These are phyloP conservation scores for Pristiophorus japonicus DNA, from an alignment of 2,113 vertebrate genomes.

Conservation along the genomic window DNA sequence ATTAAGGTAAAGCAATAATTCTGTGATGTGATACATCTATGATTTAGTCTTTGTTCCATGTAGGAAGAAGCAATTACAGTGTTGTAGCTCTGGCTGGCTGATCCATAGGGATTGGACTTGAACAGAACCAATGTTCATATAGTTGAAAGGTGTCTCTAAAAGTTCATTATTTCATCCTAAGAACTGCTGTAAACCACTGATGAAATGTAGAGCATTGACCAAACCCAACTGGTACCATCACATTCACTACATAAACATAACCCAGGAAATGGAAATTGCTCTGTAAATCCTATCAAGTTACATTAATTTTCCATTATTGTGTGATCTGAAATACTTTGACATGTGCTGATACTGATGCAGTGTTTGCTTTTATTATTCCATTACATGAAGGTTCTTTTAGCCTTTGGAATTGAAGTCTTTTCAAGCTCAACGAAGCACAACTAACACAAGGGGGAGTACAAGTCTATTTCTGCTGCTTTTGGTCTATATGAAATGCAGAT, in stretches of 20 bases:
- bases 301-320: neutral
- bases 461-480: neutral
- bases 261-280: neutral
- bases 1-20: neutral
- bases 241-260: neutral
- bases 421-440: neutral
- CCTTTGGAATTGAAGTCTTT: neutral
- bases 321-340: neutral
- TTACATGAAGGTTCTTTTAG: neutral
- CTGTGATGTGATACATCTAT: neutral
- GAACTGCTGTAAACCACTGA: neutral
- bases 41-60: neutral
- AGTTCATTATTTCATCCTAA: neutral
- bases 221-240: neutral
- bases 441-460: neutral
- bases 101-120: neutral
- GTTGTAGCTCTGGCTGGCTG: neutral
- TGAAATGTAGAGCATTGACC: neutral
- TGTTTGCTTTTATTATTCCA: neutral
- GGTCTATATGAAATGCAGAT: neutral
- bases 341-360: neutral
- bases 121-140: neutral
- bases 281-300: neutral
- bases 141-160: neutral
- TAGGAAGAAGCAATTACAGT: neutral